Base-by-base conservation (phyloP, 2,888 invertebrate genomes). In the Ennomos quercinarius region DNA sequence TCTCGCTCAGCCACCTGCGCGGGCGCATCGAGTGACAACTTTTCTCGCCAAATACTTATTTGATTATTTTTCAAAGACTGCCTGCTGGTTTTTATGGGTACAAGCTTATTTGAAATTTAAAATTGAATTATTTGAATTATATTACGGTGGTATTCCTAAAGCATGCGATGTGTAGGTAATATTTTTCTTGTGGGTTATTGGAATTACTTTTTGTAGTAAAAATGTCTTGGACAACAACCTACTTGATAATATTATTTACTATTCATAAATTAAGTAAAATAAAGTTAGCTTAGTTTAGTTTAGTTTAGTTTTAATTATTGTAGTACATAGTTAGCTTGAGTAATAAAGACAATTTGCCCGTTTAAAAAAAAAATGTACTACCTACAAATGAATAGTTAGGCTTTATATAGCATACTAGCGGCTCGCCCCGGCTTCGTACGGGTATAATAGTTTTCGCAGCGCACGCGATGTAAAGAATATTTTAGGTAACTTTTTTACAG, bases 91-190 rank as follows among this genome's bases (percentile, higher is more conserved):
- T 44, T 54, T 66, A 58, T 60, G 52, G 50, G 36, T 52, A 55
- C 65, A 57, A 62, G 61, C 57, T 64, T 43, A 64, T 68, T 66
- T 62, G 50, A 63, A 61, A 60, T 67, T 63, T 58, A 60, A 66
- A 65, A 60, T 62, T 56, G 50, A 63, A 65, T 63, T 58, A 50
- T 46, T 42, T 27, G 44, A 60, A 60, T 50, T 46, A 51, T 40
- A 45, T 37, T 44, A 17, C 38, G 13, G 38, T 9, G 41, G n/a
- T 37, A 45, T 45, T 41, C 34, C 51, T 57, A 41, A n/a, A 43
- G 11, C 36, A 37, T 8, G 35, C 17, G 45, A 42, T 9, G 11
- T 17, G n/a, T n/a, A n/a, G n/a, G n/a, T 42, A 8, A 43, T 38
- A 41, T 41, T 49, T 50, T 44, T 47, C 11, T 27, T 35, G 38